These are phyloP conservation scores for Taxidea taxus DNA, from an alignment of 2,113 vertebrate species.

Conservation along the genomic window DNA sequence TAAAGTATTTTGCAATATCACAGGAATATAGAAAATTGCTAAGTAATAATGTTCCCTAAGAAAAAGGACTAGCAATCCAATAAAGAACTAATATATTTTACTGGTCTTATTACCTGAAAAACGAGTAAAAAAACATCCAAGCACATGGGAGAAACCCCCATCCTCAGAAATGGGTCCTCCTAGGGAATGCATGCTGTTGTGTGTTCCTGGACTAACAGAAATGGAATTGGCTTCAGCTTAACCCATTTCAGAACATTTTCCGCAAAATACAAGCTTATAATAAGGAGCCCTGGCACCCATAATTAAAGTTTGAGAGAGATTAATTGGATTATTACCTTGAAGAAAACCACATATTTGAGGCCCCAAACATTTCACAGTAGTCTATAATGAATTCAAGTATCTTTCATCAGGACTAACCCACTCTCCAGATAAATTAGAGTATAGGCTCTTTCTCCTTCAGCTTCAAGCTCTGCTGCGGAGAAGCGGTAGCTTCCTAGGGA, in stretches of 20 bases:
- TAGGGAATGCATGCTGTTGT: neutral
- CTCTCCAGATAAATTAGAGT: neutral
- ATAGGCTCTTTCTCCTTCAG: neutral
- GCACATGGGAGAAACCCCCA: neutral
- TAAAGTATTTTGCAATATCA: neutral
- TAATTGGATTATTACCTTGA: neutral
- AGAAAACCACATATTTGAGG: neutral
- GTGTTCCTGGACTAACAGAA: neutral
- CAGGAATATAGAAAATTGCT: constrained; percentile 37
- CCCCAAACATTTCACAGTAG: neutral
- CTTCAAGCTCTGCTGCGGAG: neutral
- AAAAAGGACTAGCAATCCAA: constrained; percentile 7
- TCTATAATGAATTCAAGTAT: neutral
- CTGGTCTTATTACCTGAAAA: neutral
- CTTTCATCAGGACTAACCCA: neutral
- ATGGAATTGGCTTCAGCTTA: neutral
- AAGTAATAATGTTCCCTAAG: neutral
- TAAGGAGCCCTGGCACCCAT: neutral
- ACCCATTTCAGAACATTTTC: neutral
- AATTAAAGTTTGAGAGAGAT: neutral
- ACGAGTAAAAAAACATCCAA: neutral
- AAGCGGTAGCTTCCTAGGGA: neutral
- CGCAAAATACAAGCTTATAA: neutral
- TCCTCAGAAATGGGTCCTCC: neutral
- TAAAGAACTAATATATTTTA: neutral